These are phyloP conservation scores for Grus americana DNA, from an alignment of 2,113 vertebrate genomes.

Conservation along the genomic window DNA sequence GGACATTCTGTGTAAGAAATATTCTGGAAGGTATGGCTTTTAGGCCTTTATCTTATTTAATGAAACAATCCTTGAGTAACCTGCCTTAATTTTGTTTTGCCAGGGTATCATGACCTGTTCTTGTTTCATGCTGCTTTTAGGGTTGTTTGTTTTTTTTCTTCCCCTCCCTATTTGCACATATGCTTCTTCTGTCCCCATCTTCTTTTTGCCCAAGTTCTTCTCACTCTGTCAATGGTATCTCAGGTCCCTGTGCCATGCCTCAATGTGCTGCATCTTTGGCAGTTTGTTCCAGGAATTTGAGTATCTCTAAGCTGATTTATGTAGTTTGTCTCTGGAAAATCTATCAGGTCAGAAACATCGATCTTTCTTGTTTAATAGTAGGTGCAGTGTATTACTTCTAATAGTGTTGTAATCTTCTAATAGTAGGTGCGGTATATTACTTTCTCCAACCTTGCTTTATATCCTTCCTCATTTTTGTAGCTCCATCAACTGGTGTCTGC, in stretches of 20 bases:
- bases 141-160: not conserved
- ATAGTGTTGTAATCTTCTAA: not conserved
- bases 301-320: not conserved
- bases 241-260: not conserved
- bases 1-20: not conserved
- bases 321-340: not conserved
- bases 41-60: not conserved
- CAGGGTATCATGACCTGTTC: not conserved
- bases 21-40: not conserved
- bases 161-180: accelerated
- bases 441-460: not conserved
- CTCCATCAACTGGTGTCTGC: not conserved
- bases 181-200: not conserved
- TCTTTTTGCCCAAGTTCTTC: not conserved
- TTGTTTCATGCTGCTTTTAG: not conserved
- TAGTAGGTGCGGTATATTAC: not conserved
- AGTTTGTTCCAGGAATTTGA: not conserved
- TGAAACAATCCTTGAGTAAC: not conserved
- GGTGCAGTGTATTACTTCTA: not conserved
- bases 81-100: not conserved
- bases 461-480: not conserved
- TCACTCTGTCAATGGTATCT: not conserved
- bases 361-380: not conserved
- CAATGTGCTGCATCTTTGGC: not conserved
- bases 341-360: not conserved